Conservation (phyloP, 1,140 invertebrate species). For the Zophobas atratus region DNA sequence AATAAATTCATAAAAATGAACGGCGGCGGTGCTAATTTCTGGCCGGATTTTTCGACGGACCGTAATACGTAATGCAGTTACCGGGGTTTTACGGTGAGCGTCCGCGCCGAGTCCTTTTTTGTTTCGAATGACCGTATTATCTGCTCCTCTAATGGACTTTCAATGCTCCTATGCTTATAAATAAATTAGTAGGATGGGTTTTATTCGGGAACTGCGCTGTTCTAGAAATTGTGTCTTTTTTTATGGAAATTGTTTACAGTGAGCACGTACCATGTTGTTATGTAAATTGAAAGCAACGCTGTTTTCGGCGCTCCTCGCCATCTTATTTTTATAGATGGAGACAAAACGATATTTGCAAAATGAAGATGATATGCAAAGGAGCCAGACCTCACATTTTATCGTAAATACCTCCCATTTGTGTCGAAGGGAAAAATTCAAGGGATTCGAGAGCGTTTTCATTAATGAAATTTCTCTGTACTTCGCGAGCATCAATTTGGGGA, state of each 20-base stretch:
- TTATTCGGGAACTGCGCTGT: not conserved
- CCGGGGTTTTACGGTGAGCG: slow-evolving; percentile 1
- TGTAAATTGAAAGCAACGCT: slow-evolving; percentile 1
- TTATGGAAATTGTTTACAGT: slow-evolving; percentile 6
- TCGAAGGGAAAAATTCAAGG: not conserved
- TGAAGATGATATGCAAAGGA: not conserved
- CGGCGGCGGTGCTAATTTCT: not conserved
- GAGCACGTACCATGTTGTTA: slow-evolving; percentile 11
- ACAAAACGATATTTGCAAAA: not conserved
- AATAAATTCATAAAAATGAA: slow-evolving; percentile 33
- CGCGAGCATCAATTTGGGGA: not conserved
- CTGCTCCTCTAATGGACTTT: slow-evolving; percentile 37
- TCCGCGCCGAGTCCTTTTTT: slow-evolving; percentile 24
- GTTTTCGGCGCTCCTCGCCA: not conserved
- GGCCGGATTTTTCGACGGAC: not conserved
- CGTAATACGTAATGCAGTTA: too few relatives aligned
- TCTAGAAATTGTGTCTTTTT: not conserved
- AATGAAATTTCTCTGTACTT: not conserved
- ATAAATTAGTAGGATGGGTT: slow-evolving; percentile 28
- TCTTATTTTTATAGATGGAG: not conserved
- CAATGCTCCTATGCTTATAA: slow-evolving; percentile 15
- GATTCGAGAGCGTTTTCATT: not conserved
- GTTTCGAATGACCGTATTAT: slow-evolving; percentile 29
- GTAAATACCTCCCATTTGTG: not conserved
- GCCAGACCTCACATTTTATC: not conserved